Evolutionary conservation across 2,113 vertebrate species (phyloP), one percentile per base, ranked within the genome.

Genomic region (Nannospalax galili): DNA sequence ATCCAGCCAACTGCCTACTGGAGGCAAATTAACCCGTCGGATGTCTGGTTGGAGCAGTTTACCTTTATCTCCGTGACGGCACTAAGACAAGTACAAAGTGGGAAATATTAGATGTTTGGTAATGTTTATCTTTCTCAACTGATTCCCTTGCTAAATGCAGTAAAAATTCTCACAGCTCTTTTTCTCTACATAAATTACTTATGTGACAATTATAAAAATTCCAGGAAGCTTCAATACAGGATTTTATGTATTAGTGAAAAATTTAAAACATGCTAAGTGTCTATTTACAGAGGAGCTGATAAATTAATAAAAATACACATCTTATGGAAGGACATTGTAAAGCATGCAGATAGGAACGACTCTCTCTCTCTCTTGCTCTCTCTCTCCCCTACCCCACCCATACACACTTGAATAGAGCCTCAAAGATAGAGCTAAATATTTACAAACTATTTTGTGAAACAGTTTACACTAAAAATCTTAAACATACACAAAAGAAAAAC

Each of bases 141-240:
- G 12, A 67, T 92, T 90, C 62, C 85, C 88, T 67, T 15, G 15
- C 60, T 84, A 77, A 87, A 52, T 45, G 62, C 48, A 58, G 45
- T 79, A 85, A 79, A 64, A 93, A 85, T 79, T 77, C 84, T 91
- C 95, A 85, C 52, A 82, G 82, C 62, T 72, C 42, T 48, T 90
- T 93, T 85, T 86, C 69, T 93, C 78, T 45, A 56, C 0, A 3
- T 92, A 95, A 94, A 97, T 97, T 88, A 82, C 73, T 91, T 84
- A 86, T 69, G 72, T 81, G 85, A 92, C 62, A 95, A 86, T 75
- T 78, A 64, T 52, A 92, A 88, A 94, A 85, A 85, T 72, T 64
- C 48, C 20, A 26, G 74, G 89, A 70, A 88, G 70, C 88, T 30
- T 89, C 73, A 73, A 30, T 87, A 72, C 16, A 84, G 30, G 72